Evolutionary conservation across 2,113 vertebrate genomes (phyloP).

Genomic region (Origma solitaria): DNA sequence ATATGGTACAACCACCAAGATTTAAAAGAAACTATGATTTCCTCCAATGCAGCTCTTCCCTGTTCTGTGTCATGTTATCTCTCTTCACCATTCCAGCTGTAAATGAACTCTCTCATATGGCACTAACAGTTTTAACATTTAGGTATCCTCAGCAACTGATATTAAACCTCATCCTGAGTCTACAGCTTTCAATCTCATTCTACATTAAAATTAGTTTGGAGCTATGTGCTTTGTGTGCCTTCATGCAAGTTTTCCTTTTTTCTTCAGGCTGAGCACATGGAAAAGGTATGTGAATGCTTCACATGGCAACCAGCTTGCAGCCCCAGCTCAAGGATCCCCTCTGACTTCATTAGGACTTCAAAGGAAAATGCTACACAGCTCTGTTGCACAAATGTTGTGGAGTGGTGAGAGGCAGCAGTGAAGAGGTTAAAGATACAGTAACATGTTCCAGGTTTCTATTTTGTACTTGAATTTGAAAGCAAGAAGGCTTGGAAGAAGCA

Average conservation of each 20-base stretch:
- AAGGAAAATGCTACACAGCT: not conserved
- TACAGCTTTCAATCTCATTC: not conserved
- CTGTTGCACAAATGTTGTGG: not conserved
- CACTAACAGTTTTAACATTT: not conserved
- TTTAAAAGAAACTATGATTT: not conserved
- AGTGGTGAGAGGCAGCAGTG: not conserved
- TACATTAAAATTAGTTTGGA: not conserved
- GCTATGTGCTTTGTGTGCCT: not conserved
- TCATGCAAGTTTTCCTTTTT: not conserved
- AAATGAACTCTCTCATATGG: rapidly evolving
- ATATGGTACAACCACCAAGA: not conserved
- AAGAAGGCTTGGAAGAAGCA: not conserved
- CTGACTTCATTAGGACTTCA: not conserved
- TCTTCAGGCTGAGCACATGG: not conserved
- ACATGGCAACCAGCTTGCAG: constrained; percentile 8
- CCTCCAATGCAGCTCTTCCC: not conserved
- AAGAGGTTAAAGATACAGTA: constrained; percentile 4
- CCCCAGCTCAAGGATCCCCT: not conserved
- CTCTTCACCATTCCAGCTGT: not conserved
- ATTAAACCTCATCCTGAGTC: not conserved
- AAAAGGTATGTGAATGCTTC: not conserved
- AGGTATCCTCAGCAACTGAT: not conserved
- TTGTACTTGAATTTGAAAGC: not conserved
- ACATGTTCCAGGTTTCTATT: not conserved
- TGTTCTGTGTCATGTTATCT: not conserved